Evolutionary conservation across 2,113 vertebrate species (phyloP).

Genomic region (Ptyas mucosa): DNA sequence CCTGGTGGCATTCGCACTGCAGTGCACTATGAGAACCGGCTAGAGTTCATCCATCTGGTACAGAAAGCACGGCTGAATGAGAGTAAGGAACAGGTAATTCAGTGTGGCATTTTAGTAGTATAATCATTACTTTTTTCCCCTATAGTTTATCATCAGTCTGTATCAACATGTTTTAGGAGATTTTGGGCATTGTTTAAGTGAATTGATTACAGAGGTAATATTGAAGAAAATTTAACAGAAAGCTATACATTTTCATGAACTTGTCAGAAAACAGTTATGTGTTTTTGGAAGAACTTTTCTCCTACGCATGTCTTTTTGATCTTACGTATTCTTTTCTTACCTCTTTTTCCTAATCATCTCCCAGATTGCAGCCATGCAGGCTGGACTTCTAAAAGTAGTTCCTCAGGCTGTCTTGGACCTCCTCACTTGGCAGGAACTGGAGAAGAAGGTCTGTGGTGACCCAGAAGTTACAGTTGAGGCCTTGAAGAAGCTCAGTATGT

Average conservation of each 20-base stretch:
- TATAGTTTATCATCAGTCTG: neutral
- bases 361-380: constrained; percentile 90
- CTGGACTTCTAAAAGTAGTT: constrained; percentile 91
- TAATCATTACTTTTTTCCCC: neutral
- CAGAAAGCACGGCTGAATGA: constrained; percentile 88
- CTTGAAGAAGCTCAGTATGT: constrained; percentile 86
- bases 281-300: neutral
- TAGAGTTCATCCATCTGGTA: constrained; percentile 85
- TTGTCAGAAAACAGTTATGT: neutral
- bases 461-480: constrained; percentile 96
- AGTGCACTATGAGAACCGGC: constrained; percentile 86
- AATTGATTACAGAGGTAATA: neutral
- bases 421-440: constrained; percentile 95
- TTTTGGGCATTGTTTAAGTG: neutral
- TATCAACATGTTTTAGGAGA: neutral
- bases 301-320: neutral
- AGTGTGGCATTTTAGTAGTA: neutral
- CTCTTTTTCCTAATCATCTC: neutral
- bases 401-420: constrained; percentile 95
- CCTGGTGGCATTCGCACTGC: constrained; percentile 78
- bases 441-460: constrained; percentile 96
- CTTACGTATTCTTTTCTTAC: neutral
- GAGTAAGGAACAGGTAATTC: constrained; percentile 87
- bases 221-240: neutral
- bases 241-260: neutral